Percentiles rank a stretch among this genome's conserved stretches.
Conservation (phyloP, 2,113 vertebrate species). For the Oreocharis arfaki region DNA sequence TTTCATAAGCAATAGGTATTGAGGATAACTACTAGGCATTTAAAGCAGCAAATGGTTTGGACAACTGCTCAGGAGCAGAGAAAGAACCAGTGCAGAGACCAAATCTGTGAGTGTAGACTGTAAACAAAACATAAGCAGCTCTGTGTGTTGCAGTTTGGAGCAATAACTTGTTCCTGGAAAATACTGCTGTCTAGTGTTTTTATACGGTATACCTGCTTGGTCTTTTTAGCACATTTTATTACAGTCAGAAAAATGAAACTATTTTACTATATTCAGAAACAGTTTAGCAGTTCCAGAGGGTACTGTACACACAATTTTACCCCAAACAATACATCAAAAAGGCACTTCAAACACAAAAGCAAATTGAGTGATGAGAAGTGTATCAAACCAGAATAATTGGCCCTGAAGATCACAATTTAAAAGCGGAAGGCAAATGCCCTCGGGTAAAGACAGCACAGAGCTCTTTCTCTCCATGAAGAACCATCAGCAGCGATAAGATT, state of each 20-base stretch:
- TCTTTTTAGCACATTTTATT: background rate
- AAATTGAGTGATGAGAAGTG: slow-evolving; percentile 8
- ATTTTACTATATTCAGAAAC: background rate
- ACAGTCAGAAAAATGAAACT: background rate
- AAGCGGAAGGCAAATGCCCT: background rate
- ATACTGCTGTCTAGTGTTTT: background rate
- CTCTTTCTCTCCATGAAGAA: background rate
- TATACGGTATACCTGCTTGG: background rate
- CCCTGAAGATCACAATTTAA: background rate
- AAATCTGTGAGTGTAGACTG: rapidly evolving
- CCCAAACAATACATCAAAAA: background rate
- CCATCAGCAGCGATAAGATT: background rate
- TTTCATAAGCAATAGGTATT: background rate
- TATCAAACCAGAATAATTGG: slow-evolving; percentile 25
- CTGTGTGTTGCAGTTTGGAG: background rate
- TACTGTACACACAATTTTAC: background rate
- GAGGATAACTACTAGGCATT: background rate
- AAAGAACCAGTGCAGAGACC: background rate
- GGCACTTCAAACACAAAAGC: background rate
- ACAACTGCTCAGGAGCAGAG: background rate
- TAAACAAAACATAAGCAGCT: background rate
- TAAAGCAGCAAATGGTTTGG: background rate
- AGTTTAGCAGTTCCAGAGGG: background rate
- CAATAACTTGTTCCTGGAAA: background rate
- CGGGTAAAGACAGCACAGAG: background rate